Percentiles rank a stretch among this genome's conserved stretches.
phyloP scores from a whole-genome alignment of 2,113 vertebrate genomes.

The Chinchilla lanigera region DNA sequence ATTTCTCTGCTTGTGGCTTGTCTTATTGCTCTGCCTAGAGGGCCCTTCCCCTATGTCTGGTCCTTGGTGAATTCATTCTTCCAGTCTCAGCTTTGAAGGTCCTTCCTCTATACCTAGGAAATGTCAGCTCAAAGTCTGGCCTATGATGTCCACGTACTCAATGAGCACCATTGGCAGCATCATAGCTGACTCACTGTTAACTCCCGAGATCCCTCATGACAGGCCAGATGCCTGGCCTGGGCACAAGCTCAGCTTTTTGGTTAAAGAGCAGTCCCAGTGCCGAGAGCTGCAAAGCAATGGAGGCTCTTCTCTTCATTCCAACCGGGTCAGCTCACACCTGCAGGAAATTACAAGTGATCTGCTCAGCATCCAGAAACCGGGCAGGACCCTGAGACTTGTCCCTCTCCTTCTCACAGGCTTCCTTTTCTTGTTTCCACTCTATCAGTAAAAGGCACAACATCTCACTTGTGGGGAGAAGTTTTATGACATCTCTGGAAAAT shows the following conservation, averaged over 20 bases:
- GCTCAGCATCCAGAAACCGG: neutral
- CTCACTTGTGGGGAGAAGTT: constrained; percentile 76
- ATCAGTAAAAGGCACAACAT: constrained; percentile 75
- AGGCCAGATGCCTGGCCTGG: neutral
- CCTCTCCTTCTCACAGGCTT: neutral
- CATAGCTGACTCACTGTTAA: neutral
- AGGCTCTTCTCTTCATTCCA: neutral
- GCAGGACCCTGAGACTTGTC: neutral
- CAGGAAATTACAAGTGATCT: neutral
- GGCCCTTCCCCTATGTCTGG: neutral
- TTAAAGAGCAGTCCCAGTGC: neutral
- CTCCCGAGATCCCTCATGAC: neutral
- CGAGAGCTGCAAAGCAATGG: neutral
- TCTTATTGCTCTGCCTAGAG: neutral
- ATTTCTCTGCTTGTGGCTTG: neutral
- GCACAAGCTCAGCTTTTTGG: neutral
- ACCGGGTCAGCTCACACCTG: neutral
- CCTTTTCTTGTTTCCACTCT: constrained; percentile 70
- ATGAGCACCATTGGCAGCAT: neutral
- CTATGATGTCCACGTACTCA: neutral
- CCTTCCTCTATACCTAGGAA: neutral
- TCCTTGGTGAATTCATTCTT: neutral
- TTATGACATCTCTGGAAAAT: constrained; percentile 84
- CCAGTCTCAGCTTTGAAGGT: neutral
- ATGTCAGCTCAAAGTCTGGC: neutral